Base-by-base conservation (phyloP, 2,888 invertebrate species). In the Hirtodrosophila confusa region DNA sequence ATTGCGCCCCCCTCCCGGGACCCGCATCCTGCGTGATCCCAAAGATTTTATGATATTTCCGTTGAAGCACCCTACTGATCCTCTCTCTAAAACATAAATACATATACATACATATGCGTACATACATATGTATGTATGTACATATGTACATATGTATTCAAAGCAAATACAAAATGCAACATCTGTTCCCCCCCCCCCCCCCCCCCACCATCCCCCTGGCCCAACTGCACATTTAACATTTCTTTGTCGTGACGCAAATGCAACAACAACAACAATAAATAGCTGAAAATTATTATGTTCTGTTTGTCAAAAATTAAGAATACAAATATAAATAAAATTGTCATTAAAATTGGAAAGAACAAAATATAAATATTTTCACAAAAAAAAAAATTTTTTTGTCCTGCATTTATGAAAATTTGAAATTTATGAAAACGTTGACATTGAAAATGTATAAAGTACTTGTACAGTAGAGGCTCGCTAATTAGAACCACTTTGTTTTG, bases 341-440 rank as follows among this genome's bases (percentile, higher is more conserved):
- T 49, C 73, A 53, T 73, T 66, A 45, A 53, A 55, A 56, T 39
- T 60, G 51, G 11, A 50, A 58, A 53, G 33, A 27, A 27, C 6
- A 27, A 27, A 5, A 27, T 27, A 51, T 29, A 44, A 48, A 37
- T 36, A 67, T 51, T 50, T 55, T 3, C 23, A 37, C 39, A 39
- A 8, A 50, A n/a, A n/a, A n/a, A n/a, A n/a, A n/a, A n/a, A n/a
- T 53, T 47, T 17, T 50, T n/a, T 27, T 45, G 41, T 50, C 37
- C 44, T 69, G 47, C 48, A 43, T 23, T 56, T 29, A 47, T 50
- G 63, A 57, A 57, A 39, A 35, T 54, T 37, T 10, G 35, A 73
- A 62, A 65, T 54, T 75, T 56, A 70, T 75, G 53, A 70, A 75
- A 56, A 47, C 44, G 75, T 62, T 73, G 69, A 74, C 73, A 73